Evolutionary conservation across 2,113 vertebrate species (phyloP).

Genomic region (Saguinus midas): DNA sequence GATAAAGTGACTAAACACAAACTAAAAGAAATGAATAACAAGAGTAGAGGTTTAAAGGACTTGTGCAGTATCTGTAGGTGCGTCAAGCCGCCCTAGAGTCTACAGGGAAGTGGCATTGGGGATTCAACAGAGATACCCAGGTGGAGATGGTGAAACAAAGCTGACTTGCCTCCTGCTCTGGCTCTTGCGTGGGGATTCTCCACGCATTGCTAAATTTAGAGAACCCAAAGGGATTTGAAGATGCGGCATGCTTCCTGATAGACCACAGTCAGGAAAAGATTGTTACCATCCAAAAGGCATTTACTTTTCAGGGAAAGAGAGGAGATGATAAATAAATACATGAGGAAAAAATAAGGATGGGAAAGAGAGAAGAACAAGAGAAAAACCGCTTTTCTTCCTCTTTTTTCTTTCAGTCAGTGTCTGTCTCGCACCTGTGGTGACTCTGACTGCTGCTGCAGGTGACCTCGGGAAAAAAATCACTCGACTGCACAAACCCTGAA

Average conservation of each 20-base stretch:
- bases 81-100: not conserved
- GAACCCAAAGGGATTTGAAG: not conserved
- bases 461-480: not conserved
- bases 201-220: not conserved
- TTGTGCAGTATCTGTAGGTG: not conserved
- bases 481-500: not conserved
- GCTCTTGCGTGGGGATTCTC: not conserved
- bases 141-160: not conserved
- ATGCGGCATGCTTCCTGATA: not conserved
- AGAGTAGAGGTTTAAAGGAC: not conserved
- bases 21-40: not conserved
- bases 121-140: not conserved
- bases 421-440: not conserved
- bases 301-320: not conserved
- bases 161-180: not conserved
- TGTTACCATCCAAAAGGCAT: not conserved
- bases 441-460: not conserved
- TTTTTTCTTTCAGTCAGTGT: not conserved
- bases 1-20: not conserved
- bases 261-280: not conserved
- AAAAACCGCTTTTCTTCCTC: not conserved
- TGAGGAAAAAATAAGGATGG: not conserved
- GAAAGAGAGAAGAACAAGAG: not conserved
- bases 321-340: not conserved
- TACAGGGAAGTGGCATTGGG: too few relatives aligned